Base-by-base conservation (phyloP, 2,888 invertebrate genomes). In the Pyrocoelia pectoralis region DNA sequence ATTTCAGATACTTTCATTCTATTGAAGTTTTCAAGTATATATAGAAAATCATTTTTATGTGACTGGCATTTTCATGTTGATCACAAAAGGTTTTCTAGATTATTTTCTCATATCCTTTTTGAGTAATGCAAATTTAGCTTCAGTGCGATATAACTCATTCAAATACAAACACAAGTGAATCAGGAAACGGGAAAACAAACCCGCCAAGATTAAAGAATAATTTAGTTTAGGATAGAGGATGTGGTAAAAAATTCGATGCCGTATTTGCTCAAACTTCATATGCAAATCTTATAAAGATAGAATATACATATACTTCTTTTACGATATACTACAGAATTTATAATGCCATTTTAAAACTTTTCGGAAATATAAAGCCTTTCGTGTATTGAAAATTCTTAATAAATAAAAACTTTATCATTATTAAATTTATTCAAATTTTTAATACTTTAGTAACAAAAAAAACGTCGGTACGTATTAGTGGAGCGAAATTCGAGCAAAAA, bases 241-340 rank as follows among this genome's bases (percentile, higher is more conserved):
- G 61, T 49, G 28, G 49, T 38, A 33, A 38, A 54, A 60, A 60
- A 55, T 15, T 5, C 54, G 60, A 18, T 49, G 55, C 54, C 49
- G 54, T 60, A 55, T 55, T 49, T 28, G 54, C 40, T 60, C 54
- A 60, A 54, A 55, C 60, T 61, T 61, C 61, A 61, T 56, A 61
- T 61, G 61, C 61, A 61, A 61, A 61, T 56, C 61, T 61, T 61
- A 52, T 51, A 17, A 10, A 46, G n/a, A 17, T 15, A 46, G 18
- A 43, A 15, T 43, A 43, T 24, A 5, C 24, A 24, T 5, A 24
- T 43, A 43, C 43, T 43, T 43, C 24, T 46, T 46, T 46, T 46
- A 33, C 33, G 33, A 33, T 33, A 33, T 33, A 33, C 33, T 43
- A 43, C 13, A 43, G 18, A 46, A 46, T 46, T 46, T 46, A 18